phyloP scores from a whole-genome alignment of 2,888 invertebrate species.

The Philopedon plagiatum region DNA sequence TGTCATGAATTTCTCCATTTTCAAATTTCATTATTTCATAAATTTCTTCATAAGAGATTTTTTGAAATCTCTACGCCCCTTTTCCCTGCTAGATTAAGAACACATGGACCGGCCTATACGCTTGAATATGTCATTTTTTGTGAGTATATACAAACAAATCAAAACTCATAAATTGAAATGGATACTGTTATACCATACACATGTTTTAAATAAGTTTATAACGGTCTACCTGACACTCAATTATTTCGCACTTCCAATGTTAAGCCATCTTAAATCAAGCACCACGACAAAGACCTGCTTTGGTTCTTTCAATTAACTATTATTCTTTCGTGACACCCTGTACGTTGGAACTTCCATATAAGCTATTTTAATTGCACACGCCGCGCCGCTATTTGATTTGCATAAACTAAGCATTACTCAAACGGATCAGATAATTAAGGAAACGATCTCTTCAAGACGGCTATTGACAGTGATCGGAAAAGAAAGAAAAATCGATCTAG shows the following conservation, averaged over 20 bases:
- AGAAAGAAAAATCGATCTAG: conserved; percentile 7
- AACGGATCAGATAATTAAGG: conserved; percentile 43
- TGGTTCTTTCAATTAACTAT: conserved; percentile 29
- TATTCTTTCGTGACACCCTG: conserved; percentile 42
- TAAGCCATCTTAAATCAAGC: conserved; percentile 7
- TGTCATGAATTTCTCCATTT: too few species aligned
- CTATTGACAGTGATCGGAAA: conserved; percentile 26
- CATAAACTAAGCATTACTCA: conserved; percentile 46
- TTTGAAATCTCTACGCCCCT: too few species aligned
- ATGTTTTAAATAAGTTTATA: too few species aligned
- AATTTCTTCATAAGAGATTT: too few species aligned
- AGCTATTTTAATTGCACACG: conserved; percentile 48
- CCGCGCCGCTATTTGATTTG: conserved; percentile 37
- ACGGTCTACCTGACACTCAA: too few species aligned
- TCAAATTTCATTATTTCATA: too few species aligned
- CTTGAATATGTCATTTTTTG: too few species aligned
- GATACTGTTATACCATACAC: too few species aligned
- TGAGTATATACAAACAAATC: too few species aligned
- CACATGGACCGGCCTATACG: too few species aligned
- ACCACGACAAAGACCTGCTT: conserved; percentile 4
- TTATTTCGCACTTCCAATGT: not conserved
- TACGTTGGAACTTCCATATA: conserved; percentile 45
- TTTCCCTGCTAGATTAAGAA: too few species aligned
- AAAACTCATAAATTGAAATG: too few species aligned
- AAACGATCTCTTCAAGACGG: conserved; percentile 29